Evolutionary conservation across 2,113 vertebrate species (phyloP).

Genomic region (Ramphastos sulfuratus): DNA sequence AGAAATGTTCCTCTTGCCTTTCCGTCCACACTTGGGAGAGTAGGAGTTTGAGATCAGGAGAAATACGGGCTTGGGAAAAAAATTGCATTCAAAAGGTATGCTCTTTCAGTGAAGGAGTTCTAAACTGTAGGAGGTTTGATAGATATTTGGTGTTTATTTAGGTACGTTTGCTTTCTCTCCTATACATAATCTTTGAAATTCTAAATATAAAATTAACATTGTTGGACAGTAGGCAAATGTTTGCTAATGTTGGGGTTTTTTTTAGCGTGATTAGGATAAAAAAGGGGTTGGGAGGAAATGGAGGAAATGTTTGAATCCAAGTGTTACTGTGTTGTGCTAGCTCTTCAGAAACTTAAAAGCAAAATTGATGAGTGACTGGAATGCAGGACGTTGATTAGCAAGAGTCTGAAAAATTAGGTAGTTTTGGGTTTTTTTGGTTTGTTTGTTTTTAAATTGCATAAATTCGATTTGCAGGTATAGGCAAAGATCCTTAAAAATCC

Average conservation of each 20-base stretch:
- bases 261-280: neutral
- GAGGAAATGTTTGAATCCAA: neutral
- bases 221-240: neutral
- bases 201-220: neutral
- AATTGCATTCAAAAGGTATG: neutral
- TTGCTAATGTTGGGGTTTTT: neutral
- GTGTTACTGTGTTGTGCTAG: neutral
- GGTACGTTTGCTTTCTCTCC: neutral
- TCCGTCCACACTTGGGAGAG: neutral
- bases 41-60: neutral
- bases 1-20: neutral
- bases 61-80: neutral
- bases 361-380: neutral
- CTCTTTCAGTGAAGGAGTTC: neutral
- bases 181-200: neutral
- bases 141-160: conserved; percentile 7
- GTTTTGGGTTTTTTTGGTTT: neutral
- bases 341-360: neutral
- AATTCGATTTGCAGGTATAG: neutral
- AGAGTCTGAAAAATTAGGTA: neutral
- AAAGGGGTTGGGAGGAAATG: neutral
- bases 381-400: neutral
- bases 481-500: neutral
- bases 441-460: neutral
- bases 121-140: neutral